Evolutionary conservation across 2,797 vertebrate genomes (phyloP), one percentile per base, ranked within the genome.

Genomic region (Thunnus albacares): DNA sequence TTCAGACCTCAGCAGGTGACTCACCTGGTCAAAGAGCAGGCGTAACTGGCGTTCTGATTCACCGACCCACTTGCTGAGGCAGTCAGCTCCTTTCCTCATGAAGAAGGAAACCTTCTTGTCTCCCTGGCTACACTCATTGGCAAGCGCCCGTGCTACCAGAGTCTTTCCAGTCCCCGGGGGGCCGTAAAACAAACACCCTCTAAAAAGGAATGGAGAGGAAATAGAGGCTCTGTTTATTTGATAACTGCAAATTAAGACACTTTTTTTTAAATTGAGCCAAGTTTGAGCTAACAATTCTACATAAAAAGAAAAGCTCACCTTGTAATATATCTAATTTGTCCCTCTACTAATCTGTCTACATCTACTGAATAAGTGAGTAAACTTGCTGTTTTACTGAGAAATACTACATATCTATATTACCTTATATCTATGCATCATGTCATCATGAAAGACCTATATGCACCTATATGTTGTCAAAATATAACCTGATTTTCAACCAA

Each of bases 31-130:
- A 92, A 99, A 99, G 83, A 99, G 97, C 80, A 99, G 97, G 86
- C 98, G 96, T 83, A 99, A 97, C 91, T 99, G 98, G 62, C 98
- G 95, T 94, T 99, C 98, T 11, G 98, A 99, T 94, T 99, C 98
- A 59, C 98, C 98, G 64, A 99, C 98, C 98, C 98, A 99, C 92
- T 99, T 99, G 96, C 98, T 99, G 92, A 99, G 97, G 94, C 98
- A 99, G 94, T 99, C 98, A 0, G 98, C 98, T 93, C 98, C 98
- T 95, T 99, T 99, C 90, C 98, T 96, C 98, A 99, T 99, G 91
- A 99, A 99, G 94, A 99, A 99, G 65, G 98, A 97, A 86, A 99
- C 98, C 79, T 99, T 99, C 92, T 95, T 96, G 90, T 99, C 97
- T 83, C 98, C 98, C 91, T 98, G 97, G 92, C 97, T 97, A 93